Evolutionary conservation across 2,888 invertebrate species (phyloP), one percentile per base, ranked within the genome.

Genomic region (Candidula unifasciata): DNA sequence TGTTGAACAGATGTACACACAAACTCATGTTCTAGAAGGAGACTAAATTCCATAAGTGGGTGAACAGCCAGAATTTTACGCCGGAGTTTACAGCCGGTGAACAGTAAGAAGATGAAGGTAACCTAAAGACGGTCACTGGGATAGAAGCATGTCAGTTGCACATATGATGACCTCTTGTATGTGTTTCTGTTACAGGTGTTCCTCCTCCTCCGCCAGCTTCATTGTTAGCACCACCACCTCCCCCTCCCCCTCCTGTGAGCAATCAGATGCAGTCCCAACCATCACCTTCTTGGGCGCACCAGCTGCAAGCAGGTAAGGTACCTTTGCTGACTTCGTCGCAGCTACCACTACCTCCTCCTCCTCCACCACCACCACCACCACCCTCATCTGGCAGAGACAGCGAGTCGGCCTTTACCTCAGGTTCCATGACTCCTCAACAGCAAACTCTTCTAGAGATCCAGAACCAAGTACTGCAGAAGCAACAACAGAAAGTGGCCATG

Each of bases 141-240:
- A n/a, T 0, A n/a, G 24, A 60, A 21, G n/a, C 1, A 18, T 60
- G 21, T 60, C n/a, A n/a, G 10, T 60, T 60, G 21, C n/a, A 24
- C n/a, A 24, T 5, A 5, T 5, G 3, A 60, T 6, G 24, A 68
- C 16, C 27, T 3, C 68, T 27, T n/a, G 21, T 30, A 68, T 27
- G 30, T 30, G 5, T 27, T 33, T 24, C 83, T 82, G 1, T 74
- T 44, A 10, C 83, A 89, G 90, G 87, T 78, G 87, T 88, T 13
- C 94, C 95, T 13, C 96, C 96, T 10, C 95, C 96, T 64, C 90
- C 89, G 18, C 71, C 71, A 24, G 21, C 71, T 35, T 10, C 73
- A 44, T 83, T 91, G 84, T 89, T 93, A 69, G 88, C 92, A 88
- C 88, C 91, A 27, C 91, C 93, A 0, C 92, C 93, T 0, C 92